Evolutionary conservation across 2,797 vertebrate genomes (phyloP).

Genomic region (Mormyrus hasselquistii): DNA sequence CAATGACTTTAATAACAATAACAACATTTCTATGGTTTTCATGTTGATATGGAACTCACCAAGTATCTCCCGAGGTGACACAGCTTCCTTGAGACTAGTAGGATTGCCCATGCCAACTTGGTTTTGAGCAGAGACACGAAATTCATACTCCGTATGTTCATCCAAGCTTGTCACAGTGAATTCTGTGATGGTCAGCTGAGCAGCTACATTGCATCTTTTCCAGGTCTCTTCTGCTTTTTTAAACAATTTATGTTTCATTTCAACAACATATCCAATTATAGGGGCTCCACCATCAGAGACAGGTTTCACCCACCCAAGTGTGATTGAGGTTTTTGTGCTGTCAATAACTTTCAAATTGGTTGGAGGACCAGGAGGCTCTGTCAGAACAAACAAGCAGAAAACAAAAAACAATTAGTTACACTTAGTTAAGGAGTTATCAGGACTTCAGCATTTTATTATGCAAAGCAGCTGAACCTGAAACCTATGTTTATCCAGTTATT

Average conservation of each 20-base stretch:
- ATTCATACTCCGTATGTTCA: slow-evolving; percentile 82
- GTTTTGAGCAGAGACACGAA: slow-evolving; percentile 95
- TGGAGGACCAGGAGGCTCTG: slow-evolving; percentile 91
- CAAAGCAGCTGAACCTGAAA: background rate
- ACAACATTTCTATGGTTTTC: background rate
- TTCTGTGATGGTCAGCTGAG: slow-evolving; percentile 82
- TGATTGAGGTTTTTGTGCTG: slow-evolving; percentile 80
- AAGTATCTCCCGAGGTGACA: slow-evolving; percentile 88
- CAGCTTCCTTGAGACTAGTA: slow-evolving; percentile 78
- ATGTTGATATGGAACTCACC: slow-evolving; percentile 59
- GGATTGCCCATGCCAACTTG: slow-evolving; percentile 92
- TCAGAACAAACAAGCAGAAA: slow-evolving; percentile 26
- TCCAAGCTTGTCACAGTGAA: slow-evolving; percentile 84
- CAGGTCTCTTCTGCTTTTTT: slow-evolving; percentile 85
- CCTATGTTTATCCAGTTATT: background rate
- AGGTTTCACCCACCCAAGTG: slow-evolving; percentile 87
- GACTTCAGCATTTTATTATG: background rate
- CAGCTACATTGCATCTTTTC: slow-evolving; percentile 92
- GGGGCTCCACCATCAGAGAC: slow-evolving; percentile 89
- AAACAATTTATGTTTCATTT: slow-evolving; percentile 74
- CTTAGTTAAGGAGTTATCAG: background rate
- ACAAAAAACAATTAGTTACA: background rate
- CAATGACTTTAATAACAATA: background rate
- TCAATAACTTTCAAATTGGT: slow-evolving; percentile 86
- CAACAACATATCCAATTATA: slow-evolving; percentile 90